Base-by-base conservation (phyloP, 2,888 invertebrate genomes). In the Eupithecia exiguata region DNA sequence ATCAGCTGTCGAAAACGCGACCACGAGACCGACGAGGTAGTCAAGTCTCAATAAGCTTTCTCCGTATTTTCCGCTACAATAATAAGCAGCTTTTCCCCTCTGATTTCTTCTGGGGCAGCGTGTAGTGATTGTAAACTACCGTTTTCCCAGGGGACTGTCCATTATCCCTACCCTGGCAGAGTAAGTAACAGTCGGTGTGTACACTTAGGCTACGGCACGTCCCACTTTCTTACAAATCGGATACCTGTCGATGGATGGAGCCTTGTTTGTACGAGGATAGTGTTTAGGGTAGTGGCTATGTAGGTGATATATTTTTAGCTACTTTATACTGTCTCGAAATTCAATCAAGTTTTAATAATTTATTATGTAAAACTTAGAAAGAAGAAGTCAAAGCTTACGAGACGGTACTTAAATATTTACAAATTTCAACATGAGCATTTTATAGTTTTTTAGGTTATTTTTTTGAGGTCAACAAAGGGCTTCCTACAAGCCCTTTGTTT, bases 171-270 rank as follows among this genome's bases (percentile, higher is more conserved):
- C 38, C n/a, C 62, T 30, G 35, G 35, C 35, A 5, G 63, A 38
- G 36, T 63, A n/a, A 65, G 36, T 65, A 65, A 38, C 63, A 38
- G n/a, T 65, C 35, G 10, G 16, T 21, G 25, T 58, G 58, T 58
- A 58, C 58, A 58, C 58, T 58, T 58, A 58, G 58, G 25, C 14
- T 58, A 53, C 67, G 72, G 70, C 80, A 80, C 80, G 79, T 77
- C 63, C 63, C 63, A 72, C 67, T 77, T 78, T 80, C 78, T 78
- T 79, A 80, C 80, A 80, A 79, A 80, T 80, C 79, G 72, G 69
- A 62, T 68, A 75, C 76, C 76, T 75, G 74, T 71, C 75, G 74
- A 72, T 74, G 58, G 25, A 58, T 58, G 25, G 58, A 21, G 43
- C 66, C 21, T 14, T 25, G 40, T 38, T 43, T 43, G 25, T 9